Base-by-base conservation (phyloP, 2,113 vertebrate genomes). In the Halcyon senegalensis region DNA sequence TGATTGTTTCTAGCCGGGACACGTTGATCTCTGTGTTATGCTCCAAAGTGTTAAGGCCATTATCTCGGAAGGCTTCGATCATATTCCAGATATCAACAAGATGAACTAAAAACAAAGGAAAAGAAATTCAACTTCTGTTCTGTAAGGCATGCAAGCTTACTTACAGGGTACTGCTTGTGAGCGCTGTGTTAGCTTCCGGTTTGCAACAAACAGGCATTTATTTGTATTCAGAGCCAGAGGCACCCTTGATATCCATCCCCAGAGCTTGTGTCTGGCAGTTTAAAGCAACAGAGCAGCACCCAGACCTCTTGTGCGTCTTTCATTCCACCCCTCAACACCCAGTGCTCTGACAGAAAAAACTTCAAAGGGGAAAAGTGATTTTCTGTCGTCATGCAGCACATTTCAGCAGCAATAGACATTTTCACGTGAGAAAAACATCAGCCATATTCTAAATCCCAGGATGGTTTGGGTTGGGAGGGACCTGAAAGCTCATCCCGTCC, bases 1-100 rank as follows among this genome's bases (percentile, higher is more conserved):
- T 98, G 97, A 99, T 99, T 1, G 99, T 99, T 91, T 99, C 99
- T 30, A 99, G 98, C 21, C 99, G 99, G n/a, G 99, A 99, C 96
- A 99, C 99, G n/a, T 98, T 99, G 94, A 99, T 98, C 97, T 99
- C 99, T 0, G 98, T 98, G 83, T 95, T 97, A 62, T 99, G 99
- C 66, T 99, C 99, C 98, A 99, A 70, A 2, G 99, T 99, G 97
- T 99, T 99, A 96, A 99, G 99, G 92, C 99, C 99, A 30, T 99
- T 99, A 78, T 99, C 99, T 73, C 99, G 98, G 97, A 99, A 99
- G 94, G 99, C 99, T 98, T 99, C 99, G 15, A 99, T 99, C 99
- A 99, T 99, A 76, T 99, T 99, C 99, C 99, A 99, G 96, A 99
- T 99, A 66, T 99, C 99, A 80, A 99, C 99, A 18, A 99, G 99